Conservation (phyloP, 2,113 vertebrate genomes). For the Camelus bactrianus region DNA sequence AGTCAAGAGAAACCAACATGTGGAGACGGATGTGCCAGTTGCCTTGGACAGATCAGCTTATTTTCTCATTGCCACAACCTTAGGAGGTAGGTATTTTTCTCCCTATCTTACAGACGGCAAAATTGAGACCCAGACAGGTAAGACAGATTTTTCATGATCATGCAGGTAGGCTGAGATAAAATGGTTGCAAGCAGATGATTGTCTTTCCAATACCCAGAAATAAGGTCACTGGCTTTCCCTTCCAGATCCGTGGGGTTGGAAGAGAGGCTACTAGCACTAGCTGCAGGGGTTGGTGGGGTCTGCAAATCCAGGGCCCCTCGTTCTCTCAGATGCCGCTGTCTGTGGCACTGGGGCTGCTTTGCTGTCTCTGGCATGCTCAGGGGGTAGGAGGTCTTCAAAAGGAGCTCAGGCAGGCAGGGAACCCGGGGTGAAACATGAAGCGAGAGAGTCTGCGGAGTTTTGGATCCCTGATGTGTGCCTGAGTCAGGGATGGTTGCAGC, state of each 20-base stretch:
- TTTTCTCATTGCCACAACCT: not conserved
- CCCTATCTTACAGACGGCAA: slow-evolving; percentile 24
- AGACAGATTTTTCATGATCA: not conserved
- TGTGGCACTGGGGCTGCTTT: not conserved
- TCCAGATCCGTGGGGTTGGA: not conserved
- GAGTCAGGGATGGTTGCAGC: not conserved
- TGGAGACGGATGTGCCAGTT: not conserved
- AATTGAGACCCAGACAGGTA: not conserved
- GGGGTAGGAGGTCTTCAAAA: not conserved
- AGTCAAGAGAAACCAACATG: not conserved
- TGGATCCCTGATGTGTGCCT: not conserved
- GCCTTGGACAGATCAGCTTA: not conserved
- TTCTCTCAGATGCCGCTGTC: not conserved
- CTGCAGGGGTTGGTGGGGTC: not conserved
- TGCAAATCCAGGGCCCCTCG: not conserved
- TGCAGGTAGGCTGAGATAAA: not conserved
- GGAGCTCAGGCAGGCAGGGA: not conserved
- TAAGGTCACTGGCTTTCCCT: not conserved
- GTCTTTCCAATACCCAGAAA: not conserved
- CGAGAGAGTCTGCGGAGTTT: not conserved
- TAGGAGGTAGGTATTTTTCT: not conserved
- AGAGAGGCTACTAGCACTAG: not conserved
- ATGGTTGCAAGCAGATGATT: not conserved
- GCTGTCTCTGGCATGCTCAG: not conserved
- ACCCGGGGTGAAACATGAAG: not conserved